Percentiles rank a stretch among this genome's conserved stretches.
These are phyloP conservation scores for Hemithea aestivaria DNA, from an alignment of 2,888 invertebrate genomes.

Conservation along the genomic window DNA sequence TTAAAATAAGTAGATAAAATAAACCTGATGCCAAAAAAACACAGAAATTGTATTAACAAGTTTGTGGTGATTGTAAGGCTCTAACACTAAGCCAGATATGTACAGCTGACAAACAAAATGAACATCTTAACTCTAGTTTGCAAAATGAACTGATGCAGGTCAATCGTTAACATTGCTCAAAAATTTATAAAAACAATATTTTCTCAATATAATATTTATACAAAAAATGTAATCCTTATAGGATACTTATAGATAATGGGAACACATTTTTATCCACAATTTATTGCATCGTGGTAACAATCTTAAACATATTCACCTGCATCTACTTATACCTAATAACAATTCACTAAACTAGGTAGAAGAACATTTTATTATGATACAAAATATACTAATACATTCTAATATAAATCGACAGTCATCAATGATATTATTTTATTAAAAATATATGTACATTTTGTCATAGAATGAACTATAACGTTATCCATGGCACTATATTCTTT, in stretches of 20 bases:
- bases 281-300: conserved; percentile 51
- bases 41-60: conserved; percentile 71
- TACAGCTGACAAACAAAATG: conserved; percentile 69
- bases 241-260: conserved; percentile 51
- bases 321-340: conserved; percentile 47
- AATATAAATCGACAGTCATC: conserved; percentile 34
- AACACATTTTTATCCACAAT: conserved; percentile 54
- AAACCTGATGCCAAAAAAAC: conserved; percentile 74
- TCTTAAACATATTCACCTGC: conserved; percentile 70
- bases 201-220: conserved; percentile 32
- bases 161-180: conserved; percentile 63
- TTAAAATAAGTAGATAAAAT: conserved; percentile 79
- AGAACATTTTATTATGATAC: conserved; percentile 41
- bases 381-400: conserved; percentile 39
- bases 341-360: conserved; percentile 50
- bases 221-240: conserved; percentile 51
- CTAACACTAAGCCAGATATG: conserved; percentile 68
- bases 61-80: conserved; percentile 61
- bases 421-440: conserved; percentile 54
- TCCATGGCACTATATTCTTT: conserved; percentile 69
- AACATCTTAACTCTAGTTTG: conserved; percentile 46
- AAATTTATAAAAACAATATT: conserved; percentile 41
- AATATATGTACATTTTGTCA: conserved; percentile 68
- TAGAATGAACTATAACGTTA: conserved; percentile 45
- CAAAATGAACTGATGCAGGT: conserved; percentile 65